A percentile compares a stretch with the other conserved stretches of the same genome.
Conservation (phyloP, 2,113 vertebrate genomes). For the Paramormyrops kingsleyae region DNA sequence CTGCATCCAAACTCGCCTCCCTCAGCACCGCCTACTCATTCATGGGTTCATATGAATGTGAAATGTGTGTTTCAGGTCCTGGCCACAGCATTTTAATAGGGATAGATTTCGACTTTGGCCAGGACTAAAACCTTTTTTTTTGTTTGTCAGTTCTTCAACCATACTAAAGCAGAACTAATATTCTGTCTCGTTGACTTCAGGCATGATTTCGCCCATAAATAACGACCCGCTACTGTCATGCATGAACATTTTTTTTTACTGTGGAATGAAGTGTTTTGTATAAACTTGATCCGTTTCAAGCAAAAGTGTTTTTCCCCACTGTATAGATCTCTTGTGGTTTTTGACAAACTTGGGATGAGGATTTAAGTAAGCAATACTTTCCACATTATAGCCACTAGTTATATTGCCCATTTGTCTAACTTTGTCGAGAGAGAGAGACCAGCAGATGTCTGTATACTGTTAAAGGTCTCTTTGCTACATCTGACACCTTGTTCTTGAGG, state of each 20-base stretch:
- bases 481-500: no score
- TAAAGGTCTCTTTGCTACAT: no score
- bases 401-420: no score
- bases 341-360: neutral
- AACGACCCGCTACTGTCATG: neutral
- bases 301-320: neutral
- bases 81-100: neutral
- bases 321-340: neutral
- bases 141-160: neutral
- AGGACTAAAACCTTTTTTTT: neutral
- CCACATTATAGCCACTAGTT: no score
- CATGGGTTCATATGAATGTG: neutral
- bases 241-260: neutral
- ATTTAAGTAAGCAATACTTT: no score
- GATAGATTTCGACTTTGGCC: neutral
- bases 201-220: neutral
- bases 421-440: no score
- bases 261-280: no score
- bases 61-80: neutral
- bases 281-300: no score
- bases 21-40: neutral
- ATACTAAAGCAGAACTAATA: neutral
- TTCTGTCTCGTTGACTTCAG: neutral
- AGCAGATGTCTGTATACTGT: no score
- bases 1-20: neutral